Percentiles rank a stretch among this genome's conserved stretches.
Conservation (phyloP, 2,888 invertebrate species). For the Lypha dubia region DNA sequence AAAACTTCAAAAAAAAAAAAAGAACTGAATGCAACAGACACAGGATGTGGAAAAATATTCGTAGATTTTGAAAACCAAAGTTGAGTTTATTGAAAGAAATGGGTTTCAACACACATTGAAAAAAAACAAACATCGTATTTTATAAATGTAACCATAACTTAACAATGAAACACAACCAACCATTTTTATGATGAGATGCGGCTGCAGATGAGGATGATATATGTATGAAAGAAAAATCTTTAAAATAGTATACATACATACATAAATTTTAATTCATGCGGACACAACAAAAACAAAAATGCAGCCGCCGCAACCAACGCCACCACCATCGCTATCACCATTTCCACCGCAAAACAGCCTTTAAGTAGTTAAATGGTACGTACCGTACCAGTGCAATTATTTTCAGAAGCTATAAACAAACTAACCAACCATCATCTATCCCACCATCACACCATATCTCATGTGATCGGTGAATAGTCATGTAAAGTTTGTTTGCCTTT, state of each 20-base stretch:
- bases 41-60: constrained; percentile 70
- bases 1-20: constrained; percentile 23
- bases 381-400: constrained; percentile 56
- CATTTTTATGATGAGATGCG: constrained; percentile 45
- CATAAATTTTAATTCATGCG: constrained; percentile 67
- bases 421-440: constrained; percentile 60
- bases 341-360: constrained; percentile 19
- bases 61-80: constrained; percentile 54
- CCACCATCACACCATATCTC: constrained; percentile 28
- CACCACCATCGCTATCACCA: constrained; percentile 30
- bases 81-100: constrained; percentile 54
- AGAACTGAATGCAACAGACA: constrained; percentile 41
- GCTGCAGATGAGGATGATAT: constrained; percentile 33
- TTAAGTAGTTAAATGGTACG: constrained; percentile 41
- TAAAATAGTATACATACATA: constrained; percentile 47
- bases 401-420: constrained; percentile 70
- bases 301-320: constrained; percentile 24
- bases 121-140: neutral
- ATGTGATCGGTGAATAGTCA: constrained; percentile 58
- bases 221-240: constrained; percentile 30
- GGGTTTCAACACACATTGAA: constrained; percentile 23
- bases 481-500: constrained; percentile 41
- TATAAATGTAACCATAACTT: constrained; percentile 52
- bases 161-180: constrained; percentile 54
- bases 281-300: constrained; percentile 49